Evolutionary conservation across 1,140 invertebrate genomes (phyloP).

Genomic region (Pogonus chalceus): DNA sequence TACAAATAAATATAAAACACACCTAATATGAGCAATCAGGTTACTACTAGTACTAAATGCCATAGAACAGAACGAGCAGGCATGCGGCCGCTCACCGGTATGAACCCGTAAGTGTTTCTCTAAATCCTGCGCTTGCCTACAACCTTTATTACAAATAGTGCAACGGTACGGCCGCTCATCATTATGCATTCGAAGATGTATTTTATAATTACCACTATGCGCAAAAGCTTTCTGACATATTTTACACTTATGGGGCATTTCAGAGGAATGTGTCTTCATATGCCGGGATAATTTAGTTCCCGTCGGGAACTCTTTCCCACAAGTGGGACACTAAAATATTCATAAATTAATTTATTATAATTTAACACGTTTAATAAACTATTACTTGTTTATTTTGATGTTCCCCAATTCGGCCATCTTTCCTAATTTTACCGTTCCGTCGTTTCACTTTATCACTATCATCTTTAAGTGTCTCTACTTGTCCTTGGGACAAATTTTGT

Average conservation of each 20-base stretch:
- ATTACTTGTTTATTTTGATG: constrained; percentile 26
- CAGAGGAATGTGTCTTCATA: constrained; percentile 52
- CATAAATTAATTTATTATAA: too few relatives aligned
- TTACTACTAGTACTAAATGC: constrained; percentile 47
- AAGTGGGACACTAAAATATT: constrained; percentile 47
- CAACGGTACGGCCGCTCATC: constrained; percentile 51
- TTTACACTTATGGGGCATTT: constrained; percentile 59
- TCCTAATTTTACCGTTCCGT: constrained; percentile 14
- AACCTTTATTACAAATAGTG: constrained; percentile 47
- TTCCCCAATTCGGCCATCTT: constrained; percentile 12
- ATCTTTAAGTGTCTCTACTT: constrained; percentile 18
- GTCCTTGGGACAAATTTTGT: neutral
- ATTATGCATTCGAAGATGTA: constrained; percentile 48
- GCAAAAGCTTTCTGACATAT: constrained; percentile 61
- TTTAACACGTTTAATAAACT: too few relatives aligned
- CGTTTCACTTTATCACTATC: constrained; percentile 13
- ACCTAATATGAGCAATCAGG: constrained; percentile 38
- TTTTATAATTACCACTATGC: constrained; percentile 49
- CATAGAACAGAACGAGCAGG: constrained; percentile 42
- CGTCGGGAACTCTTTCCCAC: constrained; percentile 45
- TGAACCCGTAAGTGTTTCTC: constrained; percentile 47
- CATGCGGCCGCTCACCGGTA: constrained; percentile 43
- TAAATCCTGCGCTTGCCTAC: constrained; percentile 44
- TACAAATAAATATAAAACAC: constrained; percentile 15
- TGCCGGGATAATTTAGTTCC: constrained; percentile 46